phyloP scores from a whole-genome alignment of 2,113 vertebrate genomes.

The Corythaixoides concolor region DNA sequence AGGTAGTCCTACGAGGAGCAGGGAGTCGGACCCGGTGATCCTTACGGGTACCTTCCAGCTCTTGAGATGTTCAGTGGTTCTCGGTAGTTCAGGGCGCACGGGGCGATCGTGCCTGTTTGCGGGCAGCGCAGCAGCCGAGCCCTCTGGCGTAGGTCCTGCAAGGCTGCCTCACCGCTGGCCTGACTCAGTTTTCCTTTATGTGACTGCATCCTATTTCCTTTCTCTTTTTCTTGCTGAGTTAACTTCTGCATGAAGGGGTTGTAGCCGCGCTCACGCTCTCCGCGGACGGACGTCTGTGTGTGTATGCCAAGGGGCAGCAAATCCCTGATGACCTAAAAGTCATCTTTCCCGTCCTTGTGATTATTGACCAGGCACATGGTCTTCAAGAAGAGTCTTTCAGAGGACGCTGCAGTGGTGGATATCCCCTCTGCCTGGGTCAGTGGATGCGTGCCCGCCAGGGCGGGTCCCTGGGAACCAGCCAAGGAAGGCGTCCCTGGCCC shows the following conservation, averaged over 20 bases:
- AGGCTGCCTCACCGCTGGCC: not conserved
- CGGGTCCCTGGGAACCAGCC: not conserved
- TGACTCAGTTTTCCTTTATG: not conserved
- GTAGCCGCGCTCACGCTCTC: too few species aligned
- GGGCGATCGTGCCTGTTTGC: not conserved
- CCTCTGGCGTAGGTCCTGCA: too few species aligned
- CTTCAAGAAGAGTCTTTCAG: not conserved
- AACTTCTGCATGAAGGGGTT: too few species aligned
- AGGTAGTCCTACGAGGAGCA: not conserved
- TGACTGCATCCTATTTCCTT: too few species aligned
- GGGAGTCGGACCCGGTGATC: too few species aligned
- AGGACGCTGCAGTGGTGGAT: not conserved
- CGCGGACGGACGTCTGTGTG: too few species aligned
- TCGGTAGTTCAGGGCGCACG: not conserved
- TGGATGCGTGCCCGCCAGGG: not conserved
- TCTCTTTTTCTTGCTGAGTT: too few species aligned
- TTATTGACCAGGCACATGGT: not conserved
- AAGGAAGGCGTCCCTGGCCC: not conserved
- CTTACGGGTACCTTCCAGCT: not conserved
- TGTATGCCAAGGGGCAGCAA: too few species aligned
- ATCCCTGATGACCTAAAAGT: too few species aligned
- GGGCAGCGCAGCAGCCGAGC: not conserved
- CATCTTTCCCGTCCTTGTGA: too few species aligned
- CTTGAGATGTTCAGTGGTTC: not conserved
- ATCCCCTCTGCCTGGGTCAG: rapidly evolving